Conservation (phyloP, 2,888 invertebrate species). For the Polymixis flavicincta region DNA sequence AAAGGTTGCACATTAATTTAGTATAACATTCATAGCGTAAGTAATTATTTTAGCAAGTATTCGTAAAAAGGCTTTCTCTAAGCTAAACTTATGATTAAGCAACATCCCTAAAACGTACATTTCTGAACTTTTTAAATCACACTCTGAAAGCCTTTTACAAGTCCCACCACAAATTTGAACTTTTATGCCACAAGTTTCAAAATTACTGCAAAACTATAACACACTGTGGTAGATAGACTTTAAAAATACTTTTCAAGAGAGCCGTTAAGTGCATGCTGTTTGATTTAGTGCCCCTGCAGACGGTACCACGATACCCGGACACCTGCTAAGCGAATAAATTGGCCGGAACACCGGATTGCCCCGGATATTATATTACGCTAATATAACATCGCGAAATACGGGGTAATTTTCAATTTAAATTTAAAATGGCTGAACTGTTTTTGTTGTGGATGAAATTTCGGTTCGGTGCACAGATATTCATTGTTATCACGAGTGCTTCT, state of each 20-base stretch:
- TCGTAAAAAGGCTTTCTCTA: neutral
- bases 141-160: conserved; percentile 40
- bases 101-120: conserved; percentile 15
- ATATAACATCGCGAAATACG: conserved; percentile 68
- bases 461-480: conserved; percentile 14
- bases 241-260: conserved; percentile 58
- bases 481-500: conserved; percentile 29
- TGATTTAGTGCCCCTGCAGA: conserved; percentile 68
- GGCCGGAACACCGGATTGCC: conserved; percentile 63
- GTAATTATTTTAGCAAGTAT: neutral
- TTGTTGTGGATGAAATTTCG: conserved; percentile 34
- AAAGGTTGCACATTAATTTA: conserved; percentile 27
- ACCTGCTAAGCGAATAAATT: conserved; percentile 83
- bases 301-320: conserved; percentile 65
- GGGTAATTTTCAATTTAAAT: conserved; percentile 72
- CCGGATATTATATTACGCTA: conserved; percentile 67
- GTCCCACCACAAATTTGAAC: conserved; percentile 49
- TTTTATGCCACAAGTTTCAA: conserved; percentile 46
- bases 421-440: conserved; percentile 44
- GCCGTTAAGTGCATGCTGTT: conserved; percentile 66
- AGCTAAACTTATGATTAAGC: neutral
- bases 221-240: conserved; percentile 43
- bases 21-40: neutral
- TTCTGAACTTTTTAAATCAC: conserved; percentile 47
- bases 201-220: conserved; percentile 53